Base-by-base conservation (phyloP, 2,888 invertebrate genomes). In the Mimachlamys varia region DNA sequence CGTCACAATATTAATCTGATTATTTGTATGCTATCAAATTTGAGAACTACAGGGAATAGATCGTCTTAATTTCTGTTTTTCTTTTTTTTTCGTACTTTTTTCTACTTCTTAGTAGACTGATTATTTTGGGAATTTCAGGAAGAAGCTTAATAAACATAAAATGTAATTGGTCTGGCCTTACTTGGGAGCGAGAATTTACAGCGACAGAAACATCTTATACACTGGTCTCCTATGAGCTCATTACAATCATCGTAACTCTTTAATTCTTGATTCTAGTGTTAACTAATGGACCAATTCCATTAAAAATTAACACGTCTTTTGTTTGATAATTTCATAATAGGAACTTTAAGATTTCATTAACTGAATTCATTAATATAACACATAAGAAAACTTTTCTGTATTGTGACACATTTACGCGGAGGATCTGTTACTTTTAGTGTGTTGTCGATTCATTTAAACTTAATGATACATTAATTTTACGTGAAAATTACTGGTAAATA, bases 201-300 rank as follows among this genome's bases (percentile, higher is more conserved):
- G 62, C 3, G 33, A 12, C 2, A 33, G 33, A 15, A 76, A 12
- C 33, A 33, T 76, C 76, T 33, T 76, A 17, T 33, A 76, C 33
- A 10, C 33, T 33, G 58, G 76, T 76, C 76, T 62, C 19, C n/a
- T 10, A 62, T 19, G 19, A 22, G 27, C 62, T 76, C 76, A 76
- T 33, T 33, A 33, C 3, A 27, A 33, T 76, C 27, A 76, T 33
- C 76, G 33, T 33, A 27, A 15, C 5, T 33, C 12, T 10, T 76
- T 76, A 76, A 76, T 76, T 76, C 76, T 76, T 76, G 33, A 76
- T 76, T 33, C 76, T 33, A 76, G 76, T 33, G 76, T 76, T 76
- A 76, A 76, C 76, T 33, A 76, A 76, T 76, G 22, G 33, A 76
- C 33, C 76, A 22, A 22, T 62, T 62, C n/a, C 33, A 33, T 76